Evolutionary conservation across 2,113 vertebrate species (phyloP).

Genomic region (Piprites chloris): DNA sequence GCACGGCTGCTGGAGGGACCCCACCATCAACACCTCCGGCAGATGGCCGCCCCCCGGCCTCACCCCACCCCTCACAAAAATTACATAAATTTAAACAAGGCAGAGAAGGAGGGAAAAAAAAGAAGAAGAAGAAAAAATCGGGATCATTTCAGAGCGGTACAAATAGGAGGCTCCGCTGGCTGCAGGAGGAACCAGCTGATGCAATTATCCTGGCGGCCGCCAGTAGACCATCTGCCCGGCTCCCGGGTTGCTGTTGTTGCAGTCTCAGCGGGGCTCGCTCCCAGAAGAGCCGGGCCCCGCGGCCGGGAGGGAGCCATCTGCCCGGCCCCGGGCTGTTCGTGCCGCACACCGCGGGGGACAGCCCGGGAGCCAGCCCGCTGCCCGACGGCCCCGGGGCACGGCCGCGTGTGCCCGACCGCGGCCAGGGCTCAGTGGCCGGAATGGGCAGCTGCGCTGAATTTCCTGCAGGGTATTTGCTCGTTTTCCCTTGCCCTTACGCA

Average conservation of each 20-base stretch:
- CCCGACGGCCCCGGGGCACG: not conserved
- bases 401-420: not conserved
- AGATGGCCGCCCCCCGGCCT: not conserved
- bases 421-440: not conserved
- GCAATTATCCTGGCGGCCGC: slow-evolving; percentile 50
- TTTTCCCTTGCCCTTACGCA: not conserved
- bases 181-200: slow-evolving; percentile 59
- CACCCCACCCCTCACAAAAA: not conserved
- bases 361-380: not conserved
- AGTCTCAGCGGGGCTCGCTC: slow-evolving; percentile 56
- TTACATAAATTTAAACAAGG: not conserved
- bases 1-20: not conserved
- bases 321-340: slow-evolving; percentile 11
- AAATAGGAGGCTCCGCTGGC: slow-evolving; percentile 27
- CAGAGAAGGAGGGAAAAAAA: not conserved
- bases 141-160: not conserved
- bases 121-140: not conserved
- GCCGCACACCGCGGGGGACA: not conserved
- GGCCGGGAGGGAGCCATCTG: slow-evolving; percentile 56
- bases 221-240: slow-evolving; percentile 67
- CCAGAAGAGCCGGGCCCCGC: slow-evolving; percentile 43
- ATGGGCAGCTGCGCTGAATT: not conserved
- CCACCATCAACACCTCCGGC: not conserved
- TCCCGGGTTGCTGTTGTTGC: slow-evolving; percentile 63
- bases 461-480: not conserved